phyloP scores from a whole-genome alignment of 2,888 invertebrate species.

The Calameuta filiformis region DNA sequence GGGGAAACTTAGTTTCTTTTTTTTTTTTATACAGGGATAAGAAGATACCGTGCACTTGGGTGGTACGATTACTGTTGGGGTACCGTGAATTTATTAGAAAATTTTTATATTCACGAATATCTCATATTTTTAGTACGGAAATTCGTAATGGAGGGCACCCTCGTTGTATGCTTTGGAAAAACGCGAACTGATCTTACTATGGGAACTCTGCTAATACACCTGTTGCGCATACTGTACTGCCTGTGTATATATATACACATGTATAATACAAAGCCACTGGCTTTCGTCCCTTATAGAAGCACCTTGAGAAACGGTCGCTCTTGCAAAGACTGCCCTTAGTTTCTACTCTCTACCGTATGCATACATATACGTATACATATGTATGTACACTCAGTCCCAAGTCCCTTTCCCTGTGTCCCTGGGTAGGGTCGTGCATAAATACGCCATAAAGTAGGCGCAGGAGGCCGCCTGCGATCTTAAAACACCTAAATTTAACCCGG shows the following conservation, averaged over 20 bases:
- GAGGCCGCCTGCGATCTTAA: constrained; percentile 35
- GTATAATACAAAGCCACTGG: not conserved
- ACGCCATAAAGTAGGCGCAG: constrained; percentile 30
- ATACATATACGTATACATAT: not conserved
- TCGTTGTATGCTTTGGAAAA: not conserved
- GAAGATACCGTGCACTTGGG: not conserved
- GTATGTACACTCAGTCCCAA: not conserved
- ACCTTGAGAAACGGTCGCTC: not conserved
- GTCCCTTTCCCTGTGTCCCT: not conserved
- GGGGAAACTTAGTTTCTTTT: not conserved
- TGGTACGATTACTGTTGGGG: not conserved
- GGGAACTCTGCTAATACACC: not conserved
- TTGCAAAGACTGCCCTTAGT: not conserved
- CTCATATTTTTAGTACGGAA: not conserved
- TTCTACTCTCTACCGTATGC: not conserved
- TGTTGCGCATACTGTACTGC: not conserved
- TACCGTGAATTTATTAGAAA: not conserved
- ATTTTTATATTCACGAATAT: not conserved
- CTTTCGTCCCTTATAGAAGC: not conserved
- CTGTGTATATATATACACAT: not conserved
- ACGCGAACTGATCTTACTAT: not conserved
- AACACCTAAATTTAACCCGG: constrained; percentile 32
- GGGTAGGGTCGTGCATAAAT: constrained; percentile 26
- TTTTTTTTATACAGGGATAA: not conserved
- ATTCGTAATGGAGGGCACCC: not conserved